A percentile compares a stretch with the other conserved stretches of the same genome.
Conservation (phyloP, 1,140 invertebrate species). For the Octopus sinensis region DNA sequence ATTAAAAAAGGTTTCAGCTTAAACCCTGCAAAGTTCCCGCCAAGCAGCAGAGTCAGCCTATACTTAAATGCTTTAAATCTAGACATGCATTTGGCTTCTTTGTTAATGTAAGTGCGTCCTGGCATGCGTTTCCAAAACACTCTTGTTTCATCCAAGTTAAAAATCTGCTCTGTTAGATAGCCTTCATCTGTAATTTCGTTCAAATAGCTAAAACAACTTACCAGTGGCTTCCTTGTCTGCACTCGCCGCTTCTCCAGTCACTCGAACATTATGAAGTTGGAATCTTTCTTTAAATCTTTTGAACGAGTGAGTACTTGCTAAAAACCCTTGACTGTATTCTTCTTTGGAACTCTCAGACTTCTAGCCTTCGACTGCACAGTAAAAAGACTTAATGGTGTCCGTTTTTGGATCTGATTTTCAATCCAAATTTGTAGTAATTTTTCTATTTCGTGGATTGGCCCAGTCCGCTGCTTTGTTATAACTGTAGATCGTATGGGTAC, state of each 20-base stretch:
- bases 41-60: background rate
- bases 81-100: conserved; percentile 1
- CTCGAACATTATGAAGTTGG: background rate
- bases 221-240: background rate
- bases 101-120: background rate
- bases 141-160: background rate
- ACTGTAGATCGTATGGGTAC: too few relatives aligned
- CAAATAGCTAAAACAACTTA: background rate
- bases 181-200: background rate
- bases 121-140: background rate
- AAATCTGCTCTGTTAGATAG: background rate
- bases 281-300: conserved; percentile 4
- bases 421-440: too few relatives aligned
- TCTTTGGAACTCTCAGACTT: background rate
- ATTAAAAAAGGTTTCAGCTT: background rate
- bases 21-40: background rate
- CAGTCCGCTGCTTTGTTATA: too few relatives aligned
- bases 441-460: too few relatives aligned
- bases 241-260: background rate
- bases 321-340: background rate
- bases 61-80: background rate
- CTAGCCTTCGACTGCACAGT: background rate
- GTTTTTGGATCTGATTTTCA: too few relatives aligned
- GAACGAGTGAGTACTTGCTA: background rate
- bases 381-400: background rate